Evolutionary conservation across 2,113 vertebrate species (phyloP).

Genomic region (Antennarius striatus): DNA sequence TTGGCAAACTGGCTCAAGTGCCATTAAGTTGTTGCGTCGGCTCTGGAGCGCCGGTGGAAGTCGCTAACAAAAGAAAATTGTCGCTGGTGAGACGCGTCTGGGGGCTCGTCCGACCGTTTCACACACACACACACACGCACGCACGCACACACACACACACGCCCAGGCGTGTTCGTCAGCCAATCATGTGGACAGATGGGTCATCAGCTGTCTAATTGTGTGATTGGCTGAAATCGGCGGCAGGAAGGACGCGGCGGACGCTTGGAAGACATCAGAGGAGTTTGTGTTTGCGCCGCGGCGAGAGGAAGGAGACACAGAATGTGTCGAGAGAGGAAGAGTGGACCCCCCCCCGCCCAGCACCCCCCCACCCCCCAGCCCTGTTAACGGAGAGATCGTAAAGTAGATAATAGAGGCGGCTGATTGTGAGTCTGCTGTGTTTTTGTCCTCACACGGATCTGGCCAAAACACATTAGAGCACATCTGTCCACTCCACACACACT

Average conservation of each 20-base stretch:
- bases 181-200: conserved; percentile 76
- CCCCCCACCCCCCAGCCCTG: neutral
- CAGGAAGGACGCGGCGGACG: conserved; percentile 48
- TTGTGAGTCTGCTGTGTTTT: conserved; percentile 33
- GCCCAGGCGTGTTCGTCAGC: conserved; percentile 53
- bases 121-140: conserved; percentile 9
- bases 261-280: conserved; percentile 44
- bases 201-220: conserved; percentile 75
- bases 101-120: conserved; percentile 50
- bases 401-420: neutral
- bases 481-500: conserved; percentile 70
- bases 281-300: no score
- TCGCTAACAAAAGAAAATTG: conserved; percentile 69
- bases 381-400: neutral
- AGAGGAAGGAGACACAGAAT: neutral
- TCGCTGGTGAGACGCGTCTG: conserved; percentile 54
- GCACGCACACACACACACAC: conserved; percentile 18
- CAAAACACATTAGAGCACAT: conserved; percentile 77
- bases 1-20: conserved; percentile 76
- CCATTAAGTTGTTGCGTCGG: conserved; percentile 71
- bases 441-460: conserved; percentile 64
- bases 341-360: no score
- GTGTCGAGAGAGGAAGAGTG: neutral
- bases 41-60: conserved; percentile 51
- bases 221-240: conserved; percentile 68